Conservation (phyloP, 1,140 invertebrate species). For the Apocrypta bakeri region DNA sequence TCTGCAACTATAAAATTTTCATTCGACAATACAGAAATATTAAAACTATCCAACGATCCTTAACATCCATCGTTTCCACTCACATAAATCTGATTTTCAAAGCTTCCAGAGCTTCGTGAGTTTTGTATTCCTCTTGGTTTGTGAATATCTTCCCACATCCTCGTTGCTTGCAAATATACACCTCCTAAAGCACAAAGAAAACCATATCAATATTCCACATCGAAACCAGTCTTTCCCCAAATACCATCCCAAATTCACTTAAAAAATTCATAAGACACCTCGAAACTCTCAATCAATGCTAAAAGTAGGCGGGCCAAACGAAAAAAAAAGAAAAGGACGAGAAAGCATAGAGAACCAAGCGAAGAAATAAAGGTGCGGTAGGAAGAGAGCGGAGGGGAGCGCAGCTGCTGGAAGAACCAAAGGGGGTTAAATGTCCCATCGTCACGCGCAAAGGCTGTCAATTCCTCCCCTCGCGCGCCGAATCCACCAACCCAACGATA, state of each 20-base stretch:
- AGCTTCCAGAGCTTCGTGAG: constrained; percentile 69
- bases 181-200: constrained; percentile 61
- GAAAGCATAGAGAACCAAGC: neutral
- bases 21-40: constrained; percentile 15
- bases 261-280: too few relatives aligned
- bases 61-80: constrained; percentile 40
- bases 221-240: neutral
- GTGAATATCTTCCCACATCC: constrained; percentile 72
- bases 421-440: constrained; percentile 13
- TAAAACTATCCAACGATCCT: neutral
- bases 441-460: neutral
- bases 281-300: neutral
- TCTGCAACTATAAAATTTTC: constrained; percentile 70
- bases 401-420: neutral
- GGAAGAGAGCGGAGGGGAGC: neutral
- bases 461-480: neutral
- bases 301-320: too few relatives aligned
- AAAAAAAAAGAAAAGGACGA: neutral
- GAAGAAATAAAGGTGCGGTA: neutral
- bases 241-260: too few relatives aligned
- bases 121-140: constrained; percentile 71
- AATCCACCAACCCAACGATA: neutral
- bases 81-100: constrained; percentile 72
- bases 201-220: constrained; percentile 8
- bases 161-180: constrained; percentile 71